phyloP scores from a whole-genome alignment of 2,113 vertebrate species.

The Ceyx cyanopectus region DNA sequence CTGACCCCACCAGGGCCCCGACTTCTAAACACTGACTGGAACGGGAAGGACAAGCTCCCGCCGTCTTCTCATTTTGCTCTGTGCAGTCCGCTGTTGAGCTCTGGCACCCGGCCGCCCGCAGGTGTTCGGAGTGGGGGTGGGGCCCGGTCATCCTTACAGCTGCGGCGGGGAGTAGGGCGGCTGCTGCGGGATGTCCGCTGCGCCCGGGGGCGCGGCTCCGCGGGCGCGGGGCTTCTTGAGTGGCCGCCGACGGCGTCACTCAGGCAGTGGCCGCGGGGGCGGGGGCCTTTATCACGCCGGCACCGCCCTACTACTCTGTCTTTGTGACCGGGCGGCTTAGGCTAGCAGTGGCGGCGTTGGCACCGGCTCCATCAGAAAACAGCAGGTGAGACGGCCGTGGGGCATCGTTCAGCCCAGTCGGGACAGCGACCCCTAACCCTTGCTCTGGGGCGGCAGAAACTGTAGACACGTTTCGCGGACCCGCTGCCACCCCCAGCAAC shows the following conservation, averaged over 20 bases:
- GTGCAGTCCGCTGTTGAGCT: fast-evolving
- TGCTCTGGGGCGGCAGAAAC: neutral
- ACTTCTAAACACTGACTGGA: too few species aligned
- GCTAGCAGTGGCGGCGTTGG: fast-evolving
- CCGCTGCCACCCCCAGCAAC: neutral
- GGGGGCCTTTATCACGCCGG: neutral
- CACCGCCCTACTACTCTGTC: fast-evolving
- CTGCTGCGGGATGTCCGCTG: too few species aligned
- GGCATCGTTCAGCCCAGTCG: too few species aligned
- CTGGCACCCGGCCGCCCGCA: neutral
- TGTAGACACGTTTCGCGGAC: neutral
- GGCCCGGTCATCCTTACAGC: neutral
- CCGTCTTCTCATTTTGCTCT: neutral
- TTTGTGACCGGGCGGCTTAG: fast-evolving
- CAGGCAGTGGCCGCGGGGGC: neutral
- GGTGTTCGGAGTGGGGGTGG: neutral
- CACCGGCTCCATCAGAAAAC: fast-evolving
- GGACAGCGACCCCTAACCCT: neutral
- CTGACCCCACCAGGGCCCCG: too few species aligned
- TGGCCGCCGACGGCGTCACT: constrained; percentile 21
- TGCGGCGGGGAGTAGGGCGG: neutral
- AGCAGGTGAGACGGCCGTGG: neutral
- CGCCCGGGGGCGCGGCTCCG: neutral
- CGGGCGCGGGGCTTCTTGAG: neutral
- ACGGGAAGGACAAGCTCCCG: neutral